These are phyloP conservation scores for Antheraea yamamai DNA, from an alignment of 2,888 invertebrate species.

Conservation along the genomic window DNA sequence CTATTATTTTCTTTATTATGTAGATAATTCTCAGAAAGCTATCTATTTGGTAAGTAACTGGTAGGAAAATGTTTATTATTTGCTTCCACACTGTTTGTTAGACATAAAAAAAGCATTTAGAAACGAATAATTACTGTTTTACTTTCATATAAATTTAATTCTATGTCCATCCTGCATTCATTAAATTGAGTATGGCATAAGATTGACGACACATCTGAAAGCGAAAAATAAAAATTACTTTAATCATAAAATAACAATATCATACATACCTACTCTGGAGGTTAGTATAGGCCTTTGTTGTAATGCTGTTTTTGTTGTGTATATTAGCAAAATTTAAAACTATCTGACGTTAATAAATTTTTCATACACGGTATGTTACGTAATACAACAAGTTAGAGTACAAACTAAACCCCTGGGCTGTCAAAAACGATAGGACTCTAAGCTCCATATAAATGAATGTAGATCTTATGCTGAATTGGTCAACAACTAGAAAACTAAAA, in stretches of 20 bases:
- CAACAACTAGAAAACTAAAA: too few species aligned
- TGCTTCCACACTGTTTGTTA: not conserved
- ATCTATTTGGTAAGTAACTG: not conserved
- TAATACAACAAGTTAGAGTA: not conserved
- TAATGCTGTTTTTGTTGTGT: not conserved
- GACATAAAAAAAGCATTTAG: not conserved
- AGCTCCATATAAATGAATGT: too few species aligned
- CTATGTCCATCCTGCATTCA: conserved; percentile 56
- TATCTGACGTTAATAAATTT: not conserved
- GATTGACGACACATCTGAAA: conserved; percentile 59
- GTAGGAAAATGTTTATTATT: not conserved
- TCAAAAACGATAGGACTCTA: too few species aligned
- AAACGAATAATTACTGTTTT: not conserved
- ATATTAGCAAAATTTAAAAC: not conserved
- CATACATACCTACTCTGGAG: too few species aligned
- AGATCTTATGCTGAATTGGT: too few species aligned
- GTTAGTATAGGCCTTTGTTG: not conserved
- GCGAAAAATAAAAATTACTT: conserved; percentile 29
- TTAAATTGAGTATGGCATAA: conserved; percentile 58
- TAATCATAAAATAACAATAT: too few species aligned
- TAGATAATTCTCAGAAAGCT: not conserved
- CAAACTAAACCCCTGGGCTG: too few species aligned
- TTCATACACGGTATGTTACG: not conserved
- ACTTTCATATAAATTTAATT: not conserved
- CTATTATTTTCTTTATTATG: not conserved